phyloP scores from a whole-genome alignment of 2,113 vertebrate species.

The Hemibagrus wyckioides region DNA sequence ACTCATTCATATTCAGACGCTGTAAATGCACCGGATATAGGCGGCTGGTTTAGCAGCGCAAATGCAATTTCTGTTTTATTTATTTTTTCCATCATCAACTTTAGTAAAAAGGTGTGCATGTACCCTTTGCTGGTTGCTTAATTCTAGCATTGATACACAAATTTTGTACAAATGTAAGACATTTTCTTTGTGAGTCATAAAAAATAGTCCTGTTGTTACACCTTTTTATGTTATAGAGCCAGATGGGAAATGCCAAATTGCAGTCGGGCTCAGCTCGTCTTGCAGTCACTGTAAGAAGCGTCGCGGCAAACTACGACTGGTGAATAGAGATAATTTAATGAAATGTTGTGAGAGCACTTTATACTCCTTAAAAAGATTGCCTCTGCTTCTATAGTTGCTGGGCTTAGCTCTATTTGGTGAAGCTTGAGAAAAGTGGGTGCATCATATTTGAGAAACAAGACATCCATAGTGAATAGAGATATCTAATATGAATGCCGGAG shows the following conservation, averaged over 20 bases:
- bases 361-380: conserved; percentile 72
- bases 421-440: conserved; percentile 19
- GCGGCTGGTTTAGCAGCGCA: background rate
- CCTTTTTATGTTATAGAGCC: conserved; percentile 37
- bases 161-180: background rate
- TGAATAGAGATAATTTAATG: conserved; percentile 72
- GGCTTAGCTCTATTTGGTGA: conserved; percentile 29
- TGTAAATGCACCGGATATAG: background rate
- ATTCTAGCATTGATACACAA: background rate
- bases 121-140: background rate
- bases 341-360: conserved; percentile 71
- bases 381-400: conserved; percentile 19
- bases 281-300: conserved; percentile 63
- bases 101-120: background rate
- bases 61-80: background rate
- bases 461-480: conserved; percentile 20
- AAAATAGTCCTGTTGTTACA: conserved; percentile 34
- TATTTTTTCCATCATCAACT: background rate
- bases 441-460: background rate
- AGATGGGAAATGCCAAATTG: conserved; percentile 64
- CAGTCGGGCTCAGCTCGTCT: conserved; percentile 60
- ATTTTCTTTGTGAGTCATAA: background rate
- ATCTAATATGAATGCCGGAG: conserved; percentile 21
- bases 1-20: conserved; percentile 12
- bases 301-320: conserved; percentile 56